phyloP scores from a whole-genome alignment of 2,888 invertebrate genomes.

The Proisotoma minuta region DNA sequence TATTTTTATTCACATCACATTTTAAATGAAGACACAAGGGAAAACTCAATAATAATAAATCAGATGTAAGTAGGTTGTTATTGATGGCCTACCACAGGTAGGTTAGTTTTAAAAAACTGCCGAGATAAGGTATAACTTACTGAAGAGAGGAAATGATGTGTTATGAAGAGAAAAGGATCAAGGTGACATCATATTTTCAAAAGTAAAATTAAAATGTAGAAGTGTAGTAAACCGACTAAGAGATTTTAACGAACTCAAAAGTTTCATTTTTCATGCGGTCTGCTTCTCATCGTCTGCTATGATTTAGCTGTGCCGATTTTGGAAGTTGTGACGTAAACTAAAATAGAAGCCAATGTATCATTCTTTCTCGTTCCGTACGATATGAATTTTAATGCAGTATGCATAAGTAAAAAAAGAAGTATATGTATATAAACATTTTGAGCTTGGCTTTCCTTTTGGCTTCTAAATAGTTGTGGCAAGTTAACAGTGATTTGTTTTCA shows the following conservation, averaged over 20 bases:
- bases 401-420: neutral
- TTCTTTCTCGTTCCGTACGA: neutral
- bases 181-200: slow-evolving; percentile 25
- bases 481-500: neutral
- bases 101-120: no score
- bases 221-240: neutral
- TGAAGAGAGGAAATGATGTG: neutral
- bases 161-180: slow-evolving; percentile 12
- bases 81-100: no score
- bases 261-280: slow-evolving; percentile 9
- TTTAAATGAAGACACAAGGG: no score
- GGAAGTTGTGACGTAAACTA: neutral
- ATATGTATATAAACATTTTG: neutral
- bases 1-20: neutral
- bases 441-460: neutral
- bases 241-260: neutral
- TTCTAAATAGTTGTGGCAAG: neutral
- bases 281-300: neutral
- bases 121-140: neutral
- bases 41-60: no score
- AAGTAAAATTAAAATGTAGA: slow-evolving; percentile 17
- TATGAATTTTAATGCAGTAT: neutral
- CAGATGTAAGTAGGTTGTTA: no score
- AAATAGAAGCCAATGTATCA: neutral
- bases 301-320: neutral